Base-by-base conservation (phyloP, 1,140 invertebrate species). In the Asbolus verrucosus region DNA sequence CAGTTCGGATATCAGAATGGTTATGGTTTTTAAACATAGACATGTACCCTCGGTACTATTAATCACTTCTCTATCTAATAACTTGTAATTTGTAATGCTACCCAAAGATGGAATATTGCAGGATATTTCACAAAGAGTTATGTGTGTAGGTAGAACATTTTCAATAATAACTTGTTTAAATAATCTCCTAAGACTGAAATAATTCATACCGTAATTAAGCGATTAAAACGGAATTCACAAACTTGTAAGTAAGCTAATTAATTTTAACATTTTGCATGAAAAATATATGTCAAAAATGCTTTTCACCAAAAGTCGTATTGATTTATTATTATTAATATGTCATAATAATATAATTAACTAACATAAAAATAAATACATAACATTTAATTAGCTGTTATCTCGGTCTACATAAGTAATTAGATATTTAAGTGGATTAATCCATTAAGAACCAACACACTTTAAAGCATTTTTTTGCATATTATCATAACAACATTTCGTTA, bases 31-130 rank as follows among this genome's bases (percentile, higher is more conserved):
- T n/a, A n/a, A n/a, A n/a, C n/a, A n/a, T n/a, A n/a, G n/a, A n/a
- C n/a, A n/a, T n/a, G n/a, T n/a, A 8, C 1, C 41, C 16, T 19
- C 21, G n/a, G 46, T 21, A 21, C 46, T 11, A 54, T 54, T 54
- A 54, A 54, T 54, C 46, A 54, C 27, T 54, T 27, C 19, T n/a
- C 19, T 50, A 50, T 54, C 19, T 54, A 54, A 46, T 46, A 46
- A 54, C 14, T 54, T 54, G 46, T 54, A 27, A 54, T 54, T 54
- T 54, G 46, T 54, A 54, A 27, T 54, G 46, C 21, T 14, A 54
- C 1, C 46, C 46, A 54, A 54, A 54, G 46, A 54, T 27, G 46
- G 46, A 54, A 54, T 54, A 54, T 54, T 54, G 46, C 46, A 54
- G 21, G 46, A 24, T 54, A 54, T 27, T 54, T 54, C 46, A 54